Conservation (phyloP, 1,140 invertebrate species). For the Tribolium castaneum region DNA sequence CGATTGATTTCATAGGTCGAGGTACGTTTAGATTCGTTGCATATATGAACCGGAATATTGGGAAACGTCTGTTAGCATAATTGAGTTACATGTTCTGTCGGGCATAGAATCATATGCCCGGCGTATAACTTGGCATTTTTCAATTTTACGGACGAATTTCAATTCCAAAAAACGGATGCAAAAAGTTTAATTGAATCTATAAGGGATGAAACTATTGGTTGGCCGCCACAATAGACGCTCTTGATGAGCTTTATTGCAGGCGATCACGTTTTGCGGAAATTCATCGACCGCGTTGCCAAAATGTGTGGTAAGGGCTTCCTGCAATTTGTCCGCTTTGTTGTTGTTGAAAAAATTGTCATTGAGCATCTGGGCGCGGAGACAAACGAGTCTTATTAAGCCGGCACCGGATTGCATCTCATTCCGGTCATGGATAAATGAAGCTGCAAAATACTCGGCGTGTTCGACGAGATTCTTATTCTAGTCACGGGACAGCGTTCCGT, state of each 20-base stretch:
- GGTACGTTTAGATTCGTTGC: constrained; percentile 30
- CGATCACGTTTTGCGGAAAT: constrained; percentile 27
- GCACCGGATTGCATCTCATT: too few relatives aligned
- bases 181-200: constrained; percentile 21
- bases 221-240: constrained; percentile 1
- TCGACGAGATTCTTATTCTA: constrained; percentile 41
- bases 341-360: not conserved
- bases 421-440: constrained; percentile 39
- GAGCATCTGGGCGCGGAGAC: not conserved
- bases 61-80: constrained; percentile 53
- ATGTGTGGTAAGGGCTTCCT: constrained; percentile 15
- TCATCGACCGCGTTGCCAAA: not conserved
- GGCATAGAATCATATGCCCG: constrained; percentile 49
- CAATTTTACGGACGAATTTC: constrained; percentile 36
- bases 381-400: not conserved
- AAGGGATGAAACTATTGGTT: constrained; percentile 5
- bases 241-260: constrained; percentile 23
- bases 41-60: constrained; percentile 47
- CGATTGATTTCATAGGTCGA: constrained; percentile 1
- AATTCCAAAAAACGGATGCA: constrained; percentile 18
- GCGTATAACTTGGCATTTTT: constrained; percentile 37
- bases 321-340: constrained; percentile 17
- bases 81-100: constrained; percentile 50
- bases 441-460: constrained; percentile 45
- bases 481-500: constrained; percentile 37